phyloP scores from a whole-genome alignment of 2,888 invertebrate genomes.

The Melikaiella ostensackeni region DNA sequence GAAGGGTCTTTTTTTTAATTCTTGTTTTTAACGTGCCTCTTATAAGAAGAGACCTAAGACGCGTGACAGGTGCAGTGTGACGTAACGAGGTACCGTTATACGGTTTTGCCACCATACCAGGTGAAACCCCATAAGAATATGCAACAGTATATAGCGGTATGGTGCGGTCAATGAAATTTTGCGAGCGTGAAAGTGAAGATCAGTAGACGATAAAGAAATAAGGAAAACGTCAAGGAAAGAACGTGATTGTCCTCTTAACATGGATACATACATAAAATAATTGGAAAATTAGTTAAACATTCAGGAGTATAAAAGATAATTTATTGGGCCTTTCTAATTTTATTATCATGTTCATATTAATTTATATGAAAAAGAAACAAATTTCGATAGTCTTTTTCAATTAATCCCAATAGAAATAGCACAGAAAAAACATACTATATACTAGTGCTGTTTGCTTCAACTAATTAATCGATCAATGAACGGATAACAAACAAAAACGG shows the following conservation, averaged over 20 bases:
- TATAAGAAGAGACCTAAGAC: constrained; percentile 45
- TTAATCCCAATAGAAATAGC: no score
- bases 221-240: neutral
- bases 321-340: neutral
- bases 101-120: constrained; percentile 54
- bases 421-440: no score
- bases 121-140: constrained; percentile 67
- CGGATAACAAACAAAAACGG: neutral
- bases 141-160: constrained; percentile 30
- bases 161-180: constrained; percentile 52
- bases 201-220: neutral
- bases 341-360: neutral
- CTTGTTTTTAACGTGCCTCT: constrained; percentile 18
- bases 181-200: constrained; percentile 54
- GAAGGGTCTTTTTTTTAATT: constrained; percentile 49
- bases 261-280: neutral
- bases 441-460: no score
- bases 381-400: no score
- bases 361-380: neutral
- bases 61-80: constrained; percentile 72
- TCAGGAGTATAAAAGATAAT: neutral
- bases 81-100: constrained; percentile 72
- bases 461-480: neutral
- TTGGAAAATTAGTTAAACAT: neutral
- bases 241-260: neutral